Percentiles rank a stretch among this genome's conserved stretches.
Conservation (phyloP, 2,113 vertebrate genomes). For the Helogale parvula region DNA sequence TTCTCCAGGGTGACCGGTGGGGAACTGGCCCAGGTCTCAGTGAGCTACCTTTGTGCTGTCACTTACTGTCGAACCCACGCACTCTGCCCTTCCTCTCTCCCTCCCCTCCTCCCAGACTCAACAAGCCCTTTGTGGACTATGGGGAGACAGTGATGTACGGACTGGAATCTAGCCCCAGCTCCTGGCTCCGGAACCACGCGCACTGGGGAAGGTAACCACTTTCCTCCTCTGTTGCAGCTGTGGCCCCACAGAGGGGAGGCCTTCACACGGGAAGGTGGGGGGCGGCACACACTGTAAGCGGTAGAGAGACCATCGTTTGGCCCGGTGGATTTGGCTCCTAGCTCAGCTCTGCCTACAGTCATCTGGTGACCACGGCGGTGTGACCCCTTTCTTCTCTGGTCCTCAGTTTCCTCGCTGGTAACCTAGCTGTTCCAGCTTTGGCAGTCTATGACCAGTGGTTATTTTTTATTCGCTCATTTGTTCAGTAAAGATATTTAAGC, state of each 20-base stretch:
- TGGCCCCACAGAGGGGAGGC: not conserved
- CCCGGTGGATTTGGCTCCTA: not conserved
- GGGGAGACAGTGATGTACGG: slow-evolving; percentile 91
- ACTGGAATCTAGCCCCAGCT: slow-evolving; percentile 89
- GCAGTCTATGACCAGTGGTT: not conserved
- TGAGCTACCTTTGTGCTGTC: not conserved
- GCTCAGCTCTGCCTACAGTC: not conserved
- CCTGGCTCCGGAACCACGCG: slow-evolving; percentile 91
- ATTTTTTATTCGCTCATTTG: not conserved
- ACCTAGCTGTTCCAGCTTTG: not conserved
- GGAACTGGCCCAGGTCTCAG: not conserved
- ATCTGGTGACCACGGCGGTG: not conserved
- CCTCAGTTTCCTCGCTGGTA: not conserved
- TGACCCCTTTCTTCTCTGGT: not conserved
- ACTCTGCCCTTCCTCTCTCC: not conserved
- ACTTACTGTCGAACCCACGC: not conserved
- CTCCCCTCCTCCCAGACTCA: slow-evolving; percentile 83
- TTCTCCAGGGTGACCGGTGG: not conserved
- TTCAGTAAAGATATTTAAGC: not conserved
- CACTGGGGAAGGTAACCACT: slow-evolving; percentile 92
- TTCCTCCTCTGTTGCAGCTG: not conserved
- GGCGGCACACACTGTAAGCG: not conserved
- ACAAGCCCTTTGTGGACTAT: slow-evolving; percentile 93
- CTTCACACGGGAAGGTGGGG: not conserved
- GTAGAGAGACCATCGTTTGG: not conserved